Evolutionary conservation across 1,140 invertebrate species (phyloP).

Genomic region (Pogonus chalceus): DNA sequence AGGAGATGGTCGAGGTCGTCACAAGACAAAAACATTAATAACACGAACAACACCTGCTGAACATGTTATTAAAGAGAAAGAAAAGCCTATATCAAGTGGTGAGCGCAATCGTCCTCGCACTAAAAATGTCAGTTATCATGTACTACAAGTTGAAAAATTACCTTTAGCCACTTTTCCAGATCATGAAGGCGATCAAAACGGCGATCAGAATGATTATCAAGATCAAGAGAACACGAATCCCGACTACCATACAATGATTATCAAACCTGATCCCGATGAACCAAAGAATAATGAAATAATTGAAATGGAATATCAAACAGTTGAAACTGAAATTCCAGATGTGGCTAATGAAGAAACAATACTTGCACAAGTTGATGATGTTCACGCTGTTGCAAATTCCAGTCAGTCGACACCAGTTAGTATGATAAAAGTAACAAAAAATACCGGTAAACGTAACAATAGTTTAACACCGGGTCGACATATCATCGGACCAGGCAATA

Average conservation of each 20-base stretch:
- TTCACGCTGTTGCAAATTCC: too few relatives aligned
- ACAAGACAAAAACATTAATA: slow-evolving; percentile 47
- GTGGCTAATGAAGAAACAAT: slow-evolving; percentile 18
- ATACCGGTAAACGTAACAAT: slow-evolving; percentile 9
- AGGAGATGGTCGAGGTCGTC: slow-evolving; percentile 41
- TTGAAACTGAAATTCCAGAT: slow-evolving; percentile 2
- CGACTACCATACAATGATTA: slow-evolving; percentile 24
- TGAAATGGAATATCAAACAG: slow-evolving; percentile 1
- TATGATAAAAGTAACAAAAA: neutral
- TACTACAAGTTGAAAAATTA: slow-evolving; percentile 34
- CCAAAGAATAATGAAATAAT: slow-evolving; percentile 7
- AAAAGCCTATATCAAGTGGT: slow-evolving; percentile 23
- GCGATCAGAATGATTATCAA: slow-evolving; percentile 9
- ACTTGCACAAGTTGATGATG: slow-evolving; percentile 11
- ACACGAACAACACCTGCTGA: slow-evolving; percentile 44
- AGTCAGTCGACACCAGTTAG: neutral
- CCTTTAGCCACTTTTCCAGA: slow-evolving; percentile 32
- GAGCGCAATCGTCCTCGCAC: slow-evolving; percentile 47
- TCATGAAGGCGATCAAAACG: neutral
- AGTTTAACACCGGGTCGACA: slow-evolving; percentile 26
- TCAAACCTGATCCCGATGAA: slow-evolving; percentile 14
- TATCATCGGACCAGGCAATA: slow-evolving; percentile 30
- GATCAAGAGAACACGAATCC: slow-evolving; percentile 33
- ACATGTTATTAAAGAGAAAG: slow-evolving; percentile 29
- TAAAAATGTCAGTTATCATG: slow-evolving; percentile 53